Evolutionary conservation across 1,140 invertebrate genomes (phyloP).

Genomic region (Lycorma delicatula): DNA sequence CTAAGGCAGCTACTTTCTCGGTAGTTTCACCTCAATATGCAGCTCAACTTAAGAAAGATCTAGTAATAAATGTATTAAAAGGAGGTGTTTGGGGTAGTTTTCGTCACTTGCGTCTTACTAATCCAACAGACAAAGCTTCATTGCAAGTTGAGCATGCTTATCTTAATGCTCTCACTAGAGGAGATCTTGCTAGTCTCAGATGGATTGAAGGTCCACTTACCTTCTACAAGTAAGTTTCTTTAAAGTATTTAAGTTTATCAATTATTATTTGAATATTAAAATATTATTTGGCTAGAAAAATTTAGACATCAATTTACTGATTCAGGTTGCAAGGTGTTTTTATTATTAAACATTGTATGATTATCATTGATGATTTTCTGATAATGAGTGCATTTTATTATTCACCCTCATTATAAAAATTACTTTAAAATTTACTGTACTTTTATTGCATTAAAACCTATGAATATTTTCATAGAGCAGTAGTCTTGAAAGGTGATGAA

Average conservation of each 20-base stretch:
- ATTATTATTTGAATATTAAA: conserved; percentile 2
- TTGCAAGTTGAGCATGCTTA: conserved; percentile 76
- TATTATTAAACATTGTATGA: no score
- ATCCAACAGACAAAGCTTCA: conserved; percentile 45
- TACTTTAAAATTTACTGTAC: no score
- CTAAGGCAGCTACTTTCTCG: conserved; percentile 51
- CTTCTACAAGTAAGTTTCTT: conserved; percentile 40
- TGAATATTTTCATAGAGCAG: no score
- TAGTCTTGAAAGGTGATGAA: no score
- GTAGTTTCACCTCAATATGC: conserved; percentile 46
- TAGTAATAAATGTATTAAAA: conserved; percentile 74
- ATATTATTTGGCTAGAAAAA: not conserved
- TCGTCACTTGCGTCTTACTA: conserved; percentile 63
- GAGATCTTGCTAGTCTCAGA: conserved; percentile 82
- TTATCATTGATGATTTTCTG: no score
- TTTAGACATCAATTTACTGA: not conserved
- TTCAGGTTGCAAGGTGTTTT: no score
- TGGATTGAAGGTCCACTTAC: conserved; percentile 86
- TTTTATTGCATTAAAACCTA: no score
- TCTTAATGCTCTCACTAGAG: conserved; percentile 80
- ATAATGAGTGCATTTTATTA: no score
- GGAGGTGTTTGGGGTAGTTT: conserved; percentile 73
- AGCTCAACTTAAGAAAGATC: conserved; percentile 60
- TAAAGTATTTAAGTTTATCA: conserved; percentile 6
- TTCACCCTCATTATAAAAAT: no score